Percentiles rank a stretch among this genome's conserved stretches.
These are phyloP conservation scores for Pseudanteris insignis DNA, from an alignment of 2,888 invertebrate genomes.

Conservation along the genomic window DNA sequence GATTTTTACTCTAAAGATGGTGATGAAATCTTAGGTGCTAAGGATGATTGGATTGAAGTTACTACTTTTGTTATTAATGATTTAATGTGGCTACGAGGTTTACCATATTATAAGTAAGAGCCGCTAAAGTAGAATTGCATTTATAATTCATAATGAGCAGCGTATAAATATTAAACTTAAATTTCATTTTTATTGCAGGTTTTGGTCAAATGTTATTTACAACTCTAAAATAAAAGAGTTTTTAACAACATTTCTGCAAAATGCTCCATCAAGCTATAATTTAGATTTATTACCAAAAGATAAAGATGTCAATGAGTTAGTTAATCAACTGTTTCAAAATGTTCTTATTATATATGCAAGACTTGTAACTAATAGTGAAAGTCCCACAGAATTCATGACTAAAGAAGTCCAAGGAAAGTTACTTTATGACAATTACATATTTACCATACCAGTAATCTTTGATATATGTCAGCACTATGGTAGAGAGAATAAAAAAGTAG, in stretches of 20 bases:
- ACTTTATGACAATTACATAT: constrained; percentile 82
- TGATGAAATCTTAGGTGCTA: constrained; percentile 69
- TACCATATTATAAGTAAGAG: constrained; percentile 74
- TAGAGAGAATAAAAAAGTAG: constrained; percentile 71
- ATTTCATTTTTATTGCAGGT: too few relatives aligned
- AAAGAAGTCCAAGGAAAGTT: constrained; percentile 74
- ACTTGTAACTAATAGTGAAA: constrained; percentile 80
- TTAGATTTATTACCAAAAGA: constrained; percentile 64
- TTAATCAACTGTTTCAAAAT: constrained; percentile 69
- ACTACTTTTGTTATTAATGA: constrained; percentile 73
- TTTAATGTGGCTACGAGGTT: constrained; percentile 74
- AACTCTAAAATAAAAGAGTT: constrained; percentile 73
- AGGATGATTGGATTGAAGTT: constrained; percentile 75
- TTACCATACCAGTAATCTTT: constrained; percentile 84
- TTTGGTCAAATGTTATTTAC: constrained; percentile 78
- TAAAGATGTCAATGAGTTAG: constrained; percentile 68
- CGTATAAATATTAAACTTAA: too few relatives aligned
- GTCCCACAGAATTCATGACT: constrained; percentile 70
- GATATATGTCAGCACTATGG: constrained; percentile 82
- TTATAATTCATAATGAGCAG: too few relatives aligned
- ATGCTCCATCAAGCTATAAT: constrained; percentile 76
- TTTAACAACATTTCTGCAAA: constrained; percentile 78
- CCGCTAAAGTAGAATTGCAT: too few relatives aligned
- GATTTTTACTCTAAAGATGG: constrained; percentile 66
- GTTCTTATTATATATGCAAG: constrained; percentile 79